Base-by-base conservation (phyloP, 92 coral and sea anemone genomes). In the Actinernus sp. region DNA sequence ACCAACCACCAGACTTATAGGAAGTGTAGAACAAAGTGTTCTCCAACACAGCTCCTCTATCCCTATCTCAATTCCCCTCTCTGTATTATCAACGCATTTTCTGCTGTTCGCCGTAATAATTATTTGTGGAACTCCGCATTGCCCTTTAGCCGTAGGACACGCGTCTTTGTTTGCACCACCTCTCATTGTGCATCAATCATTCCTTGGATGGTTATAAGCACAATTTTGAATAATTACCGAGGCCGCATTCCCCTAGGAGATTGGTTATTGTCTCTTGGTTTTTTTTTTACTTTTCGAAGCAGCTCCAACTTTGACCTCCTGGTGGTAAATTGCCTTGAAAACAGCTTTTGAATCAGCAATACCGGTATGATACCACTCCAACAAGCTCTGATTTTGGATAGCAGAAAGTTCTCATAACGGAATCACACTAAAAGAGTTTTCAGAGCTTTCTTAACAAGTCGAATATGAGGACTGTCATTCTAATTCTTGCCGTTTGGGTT, bases 391-490 rank as follows among this genome's bases (percentile, higher is more conserved):
- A 18, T 23, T 45, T 45, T 45, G 18, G 4, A 45, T 4, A 45
- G 11, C 10, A 45, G 18, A 45, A 12, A 4, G 21, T 4, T 6
- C 21, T 8, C 10, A 18, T 8, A 18, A 4, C 10, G 10, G 5
- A 4, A 45, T 17, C 5, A 45, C 10, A 7, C 8, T 4, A 45
- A 17, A 45, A 4, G 10, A 23, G 19, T 9, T 23, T 4, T 9
- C 52, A 18, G 19, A 8, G 52, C 4, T 45, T 18, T 8, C 52
- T 7, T 7, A 36, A 36, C 8, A 36, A 6, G 52, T 45, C 52
- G 22, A 45, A 45, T 12, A 83, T 84, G 90, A 84, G 50, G 75
- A 69, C 90, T 34, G 34, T 63, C 25, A 37, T 55, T 36, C 58
- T 84, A 19, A 21, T 84, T 2, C 32, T 84, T 24, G 47, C 44